Evolutionary conservation across 2,888 invertebrate species (phyloP).

Genomic region (Ophion costatus): DNA sequence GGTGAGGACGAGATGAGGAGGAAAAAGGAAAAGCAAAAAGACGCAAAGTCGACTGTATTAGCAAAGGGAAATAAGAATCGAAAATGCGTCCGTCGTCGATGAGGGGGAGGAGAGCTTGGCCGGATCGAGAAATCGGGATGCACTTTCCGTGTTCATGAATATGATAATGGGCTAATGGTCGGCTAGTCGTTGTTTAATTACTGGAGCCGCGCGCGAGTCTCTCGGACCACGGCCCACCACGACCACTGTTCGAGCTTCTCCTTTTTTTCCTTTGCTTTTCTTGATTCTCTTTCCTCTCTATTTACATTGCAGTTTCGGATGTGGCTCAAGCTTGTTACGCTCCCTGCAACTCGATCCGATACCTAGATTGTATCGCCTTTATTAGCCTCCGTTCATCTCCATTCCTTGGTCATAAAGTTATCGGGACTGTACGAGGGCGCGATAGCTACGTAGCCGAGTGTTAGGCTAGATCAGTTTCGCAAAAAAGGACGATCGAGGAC

Average conservation of each 20-base stretch:
- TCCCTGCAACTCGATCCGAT: conserved; percentile 21
- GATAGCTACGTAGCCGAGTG: neutral
- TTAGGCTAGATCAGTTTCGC: neutral
- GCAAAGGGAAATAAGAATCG: conserved; percentile 36
- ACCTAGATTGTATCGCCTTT: neutral
- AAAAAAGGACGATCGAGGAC: neutral
- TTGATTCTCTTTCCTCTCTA: conserved; percentile 21
- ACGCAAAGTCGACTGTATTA: conserved; percentile 51
- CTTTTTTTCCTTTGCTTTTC: conserved; percentile 50
- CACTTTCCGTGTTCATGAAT: conserved; percentile 83
- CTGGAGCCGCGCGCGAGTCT: conserved; percentile 72
- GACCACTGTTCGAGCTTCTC: conserved; percentile 65
- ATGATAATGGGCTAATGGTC: conserved; percentile 83
- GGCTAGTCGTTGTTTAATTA: conserved; percentile 83
- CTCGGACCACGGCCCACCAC: conserved; percentile 71
- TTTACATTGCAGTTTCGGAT: conserved; percentile 36
- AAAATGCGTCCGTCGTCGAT: conserved; percentile 29
- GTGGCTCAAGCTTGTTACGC: conserved; percentile 16
- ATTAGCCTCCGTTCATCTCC: neutral
- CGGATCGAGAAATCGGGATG: conserved; percentile 80
- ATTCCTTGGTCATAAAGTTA: neutral
- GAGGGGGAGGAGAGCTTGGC: conserved; percentile 49
- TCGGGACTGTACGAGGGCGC: neutral
- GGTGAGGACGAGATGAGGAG: neutral
- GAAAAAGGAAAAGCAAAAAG: conserved; percentile 21